These are phyloP conservation scores for Danaus chrysippus DNA, from an alignment of 2,888 invertebrate genomes.

Conservation along the genomic window DNA sequence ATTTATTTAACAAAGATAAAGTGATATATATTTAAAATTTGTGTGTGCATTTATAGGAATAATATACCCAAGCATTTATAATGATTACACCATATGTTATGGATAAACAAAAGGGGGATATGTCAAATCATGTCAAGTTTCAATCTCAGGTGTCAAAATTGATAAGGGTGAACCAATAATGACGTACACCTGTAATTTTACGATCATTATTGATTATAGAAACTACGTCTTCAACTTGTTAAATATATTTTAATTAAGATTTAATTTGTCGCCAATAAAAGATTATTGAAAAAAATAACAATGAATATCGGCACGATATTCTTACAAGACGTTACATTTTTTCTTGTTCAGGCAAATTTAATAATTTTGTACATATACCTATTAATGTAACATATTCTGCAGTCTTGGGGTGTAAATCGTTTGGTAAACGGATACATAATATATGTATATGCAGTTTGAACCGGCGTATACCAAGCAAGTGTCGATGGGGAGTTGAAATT, in stretches of 20 bases:
- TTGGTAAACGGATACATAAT: neutral
- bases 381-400: too few species aligned
- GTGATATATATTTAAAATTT: too few species aligned
- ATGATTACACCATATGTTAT: slow-evolving; percentile 60
- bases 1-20: too few species aligned
- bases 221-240: slow-evolving; percentile 1
- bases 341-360: too few species aligned
- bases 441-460: neutral
- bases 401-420: slow-evolving; percentile 8
- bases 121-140: slow-evolving; percentile 38
- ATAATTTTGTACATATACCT: too few species aligned
- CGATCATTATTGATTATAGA: neutral
- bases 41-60: too few species aligned
- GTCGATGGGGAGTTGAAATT: too few species aligned
- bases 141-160: slow-evolving; percentile 33
- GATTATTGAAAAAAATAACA: slow-evolving; percentile 23
- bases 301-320: slow-evolving; percentile 12
- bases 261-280: neutral
- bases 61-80: neutral
- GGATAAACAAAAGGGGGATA: slow-evolving; percentile 32
- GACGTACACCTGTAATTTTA: slow-evolving; percentile 9
- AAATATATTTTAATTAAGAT: neutral
- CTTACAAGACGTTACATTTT: too few species aligned
- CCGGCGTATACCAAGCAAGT: too few species aligned
- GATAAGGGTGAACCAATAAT: slow-evolving; percentile 26